A percentile compares a stretch with the other conserved stretches of the same genome.
Evolutionary conservation across 2,113 vertebrate species (phyloP).

Genomic region (Argyrosomus japonicus): DNA sequence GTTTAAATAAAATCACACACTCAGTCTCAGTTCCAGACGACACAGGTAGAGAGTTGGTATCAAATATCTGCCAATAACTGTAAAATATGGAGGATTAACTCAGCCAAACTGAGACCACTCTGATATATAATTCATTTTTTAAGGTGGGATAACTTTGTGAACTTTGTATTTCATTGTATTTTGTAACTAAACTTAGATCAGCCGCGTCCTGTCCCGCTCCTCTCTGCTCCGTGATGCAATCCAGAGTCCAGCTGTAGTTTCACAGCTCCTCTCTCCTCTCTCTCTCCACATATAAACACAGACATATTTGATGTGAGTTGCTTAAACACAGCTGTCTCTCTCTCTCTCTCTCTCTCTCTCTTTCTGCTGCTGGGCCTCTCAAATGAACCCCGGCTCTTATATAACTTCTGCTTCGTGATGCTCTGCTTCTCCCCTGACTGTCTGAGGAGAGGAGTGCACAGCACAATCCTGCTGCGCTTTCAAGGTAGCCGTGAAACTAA

Average conservation of each 20-base stretch:
- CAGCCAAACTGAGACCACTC: neutral
- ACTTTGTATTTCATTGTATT: slow-evolving; percentile 2
- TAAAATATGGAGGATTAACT: neutral
- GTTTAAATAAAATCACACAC: neutral
- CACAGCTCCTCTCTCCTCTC: slow-evolving; percentile 11
- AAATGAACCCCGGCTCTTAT: slow-evolving; percentile 27
- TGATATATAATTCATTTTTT: neutral
- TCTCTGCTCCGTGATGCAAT: slow-evolving; percentile 34
- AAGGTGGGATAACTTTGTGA: neutral
- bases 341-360: slow-evolving; percentile 34
- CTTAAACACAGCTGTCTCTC: slow-evolving; percentile 63
- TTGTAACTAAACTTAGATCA: neutral
- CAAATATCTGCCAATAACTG: neutral
- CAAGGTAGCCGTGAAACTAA: slow-evolving; percentile 15
- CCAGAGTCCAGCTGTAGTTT: slow-evolving; percentile 45
- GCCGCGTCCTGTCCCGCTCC: neutral
- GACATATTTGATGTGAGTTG: slow-evolving; percentile 33
- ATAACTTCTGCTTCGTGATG: slow-evolving; percentile 24
- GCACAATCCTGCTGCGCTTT: slow-evolving; percentile 1
- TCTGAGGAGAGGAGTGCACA: slow-evolving; percentile 7
- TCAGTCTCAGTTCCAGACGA: neutral
- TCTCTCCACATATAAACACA: slow-evolving; percentile 44
- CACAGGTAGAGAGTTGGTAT: neutral
- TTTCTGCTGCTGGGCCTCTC: slow-evolving; percentile 44
- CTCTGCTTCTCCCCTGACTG: neutral